Conservation (phyloP, 2,888 invertebrate genomes). For the Hypolimnas misippus region DNA sequence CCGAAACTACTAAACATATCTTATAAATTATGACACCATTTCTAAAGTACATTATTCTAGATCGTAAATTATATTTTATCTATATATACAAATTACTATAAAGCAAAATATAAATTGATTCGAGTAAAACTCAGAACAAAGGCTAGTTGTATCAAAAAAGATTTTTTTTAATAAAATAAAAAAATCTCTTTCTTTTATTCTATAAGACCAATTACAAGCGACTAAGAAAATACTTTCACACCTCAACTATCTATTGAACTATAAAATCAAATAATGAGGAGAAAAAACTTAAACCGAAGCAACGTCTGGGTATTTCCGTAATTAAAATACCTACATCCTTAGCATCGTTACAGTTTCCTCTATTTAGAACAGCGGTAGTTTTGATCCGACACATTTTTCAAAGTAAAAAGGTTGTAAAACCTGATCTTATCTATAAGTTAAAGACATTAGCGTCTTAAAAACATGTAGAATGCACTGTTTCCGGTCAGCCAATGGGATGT, state of each 20-base stretch:
- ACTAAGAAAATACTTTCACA: not conserved
- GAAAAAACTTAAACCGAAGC: not conserved
- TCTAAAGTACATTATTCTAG: too few species aligned
- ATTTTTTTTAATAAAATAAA: too few species aligned
- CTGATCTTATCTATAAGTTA: conserved; percentile 47
- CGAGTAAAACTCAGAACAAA: too few species aligned
- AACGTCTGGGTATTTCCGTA: conserved; percentile 5
- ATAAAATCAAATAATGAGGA: not conserved
- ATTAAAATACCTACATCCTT: conserved; percentile 9
- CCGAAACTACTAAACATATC: too few species aligned
- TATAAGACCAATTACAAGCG: conserved; percentile 1
- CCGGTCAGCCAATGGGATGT: conserved; percentile 48
- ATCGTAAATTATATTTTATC: too few species aligned
- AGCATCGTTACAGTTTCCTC: conserved; percentile 17
- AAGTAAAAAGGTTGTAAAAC: conserved; percentile 38
- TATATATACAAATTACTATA: too few species aligned
- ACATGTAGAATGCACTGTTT: conserved; percentile 61
- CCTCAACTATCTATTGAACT: not conserved
- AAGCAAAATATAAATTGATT: too few species aligned
- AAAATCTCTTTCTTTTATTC: not conserved
- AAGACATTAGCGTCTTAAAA: conserved; percentile 39
- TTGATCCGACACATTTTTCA: conserved; percentile 27
- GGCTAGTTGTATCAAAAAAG: too few species aligned
- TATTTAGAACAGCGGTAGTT: conserved; percentile 14
- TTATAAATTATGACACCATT: too few species aligned